Evolutionary conservation across 2,888 invertebrate genomes (phyloP), one percentile per base, ranked within the genome.

Genomic region (Zygogramma bicolorata): DNA sequence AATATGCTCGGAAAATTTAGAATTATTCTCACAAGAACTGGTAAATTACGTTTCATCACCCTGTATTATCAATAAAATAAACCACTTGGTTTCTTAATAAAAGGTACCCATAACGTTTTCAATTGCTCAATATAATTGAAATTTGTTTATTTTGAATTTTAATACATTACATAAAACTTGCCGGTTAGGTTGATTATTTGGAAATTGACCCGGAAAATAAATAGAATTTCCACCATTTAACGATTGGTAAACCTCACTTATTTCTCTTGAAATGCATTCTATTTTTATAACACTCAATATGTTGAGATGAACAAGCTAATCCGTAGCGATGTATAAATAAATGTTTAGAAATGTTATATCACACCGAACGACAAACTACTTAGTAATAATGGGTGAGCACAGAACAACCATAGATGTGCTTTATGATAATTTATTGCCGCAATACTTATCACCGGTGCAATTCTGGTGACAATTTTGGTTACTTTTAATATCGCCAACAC

Each of bases 201-300:
- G n/a, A 34, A 69, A 60, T 71, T 22, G 25, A 59, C 40, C 27
- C 53, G 65, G 57, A 69, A 71, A 71, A 69, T 73, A 75, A 73
- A 75, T 66, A 68, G 63, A 70, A 68, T 73, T 62, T 62, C 61
- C 46, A 49, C 34, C 22, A 62, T 67, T 38, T 46, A 61, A 25
- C 65, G 67, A 74, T 65, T 59, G 70, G 70, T 60, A 71, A 53
- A 65, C 61, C 68, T 73, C 66, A 71, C 65, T 75, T 75, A 67
- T 53, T 67, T 70, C 66, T 73, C 60, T 67, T 73, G 42, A 70
- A 73, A 71, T 42, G 65, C 65, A 58, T 65, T 67, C 70, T 75
- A 75, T 75, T 75, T 75, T 75, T 73, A 71, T 62, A 75, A 40
- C 70, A 67, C 66, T 71, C 65, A 61, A 72, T 63, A 59, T 67